Conservation (phyloP, 2,113 vertebrate species). For the Manacus vitellinus region DNA sequence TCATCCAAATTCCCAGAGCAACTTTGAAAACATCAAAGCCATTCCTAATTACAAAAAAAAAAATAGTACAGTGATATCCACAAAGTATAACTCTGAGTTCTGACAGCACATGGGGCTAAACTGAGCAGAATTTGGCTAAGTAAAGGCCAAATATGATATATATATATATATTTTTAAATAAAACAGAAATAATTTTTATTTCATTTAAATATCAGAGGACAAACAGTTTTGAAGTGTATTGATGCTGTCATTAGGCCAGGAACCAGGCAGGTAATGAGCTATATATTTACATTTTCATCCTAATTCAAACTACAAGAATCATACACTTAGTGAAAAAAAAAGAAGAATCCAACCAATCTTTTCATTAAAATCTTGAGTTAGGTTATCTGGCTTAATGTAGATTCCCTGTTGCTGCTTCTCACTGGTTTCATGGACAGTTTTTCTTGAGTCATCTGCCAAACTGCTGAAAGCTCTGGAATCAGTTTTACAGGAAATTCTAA, state of each 20-base stretch:
- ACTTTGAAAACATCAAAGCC: neutral
- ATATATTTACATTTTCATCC: conserved; percentile 40
- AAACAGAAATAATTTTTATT: neutral
- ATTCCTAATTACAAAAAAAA: neutral
- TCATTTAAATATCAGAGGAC: conserved; percentile 1
- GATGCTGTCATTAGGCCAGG: neutral
- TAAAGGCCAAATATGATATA: neutral
- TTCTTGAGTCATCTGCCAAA: conserved; percentile 17
- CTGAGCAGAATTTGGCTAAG: neutral
- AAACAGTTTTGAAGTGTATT: conserved; percentile 1
- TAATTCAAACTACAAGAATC: conserved; percentile 2
- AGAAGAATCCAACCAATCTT: neutral
- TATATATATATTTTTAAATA: neutral
- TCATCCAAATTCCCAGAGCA: neutral
- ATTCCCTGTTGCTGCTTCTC: conserved; percentile 18
- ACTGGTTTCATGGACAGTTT: conserved; percentile 6
- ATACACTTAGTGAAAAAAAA: neutral
- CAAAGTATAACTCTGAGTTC: neutral
- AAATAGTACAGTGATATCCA: neutral
- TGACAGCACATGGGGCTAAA: neutral
- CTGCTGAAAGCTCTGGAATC: neutral
- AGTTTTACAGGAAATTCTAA: conserved; percentile 14
- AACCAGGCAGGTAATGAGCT: conserved; percentile 13
- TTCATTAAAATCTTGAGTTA: neutral
- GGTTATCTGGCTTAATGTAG: neutral